Conservation (phyloP, 2,113 vertebrate species). For the Sialia sialis region DNA sequence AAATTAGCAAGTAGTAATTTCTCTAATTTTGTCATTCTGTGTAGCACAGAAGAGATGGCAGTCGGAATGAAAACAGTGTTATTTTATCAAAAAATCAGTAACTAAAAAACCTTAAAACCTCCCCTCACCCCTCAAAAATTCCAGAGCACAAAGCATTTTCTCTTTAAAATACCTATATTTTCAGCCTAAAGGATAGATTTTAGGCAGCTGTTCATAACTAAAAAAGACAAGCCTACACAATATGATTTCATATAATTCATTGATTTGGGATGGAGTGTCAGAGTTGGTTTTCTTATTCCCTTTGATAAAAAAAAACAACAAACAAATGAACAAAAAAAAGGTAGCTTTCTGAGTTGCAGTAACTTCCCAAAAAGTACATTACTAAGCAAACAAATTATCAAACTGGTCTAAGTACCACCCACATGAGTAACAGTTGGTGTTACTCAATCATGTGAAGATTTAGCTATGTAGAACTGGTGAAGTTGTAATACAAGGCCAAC, state of each 20-base stretch:
- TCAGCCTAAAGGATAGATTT: background rate
- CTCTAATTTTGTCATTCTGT: background rate
- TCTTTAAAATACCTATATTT: background rate
- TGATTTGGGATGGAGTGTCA: background rate
- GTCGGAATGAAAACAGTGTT: background rate
- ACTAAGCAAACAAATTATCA: background rate
- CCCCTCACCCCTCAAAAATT: accelerated
- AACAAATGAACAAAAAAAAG: too few relatives aligned
- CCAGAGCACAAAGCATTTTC: background rate
- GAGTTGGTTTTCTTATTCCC: background rate
- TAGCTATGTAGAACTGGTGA: background rate
- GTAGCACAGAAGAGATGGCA: background rate
- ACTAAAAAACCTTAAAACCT: background rate
- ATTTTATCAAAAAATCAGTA: background rate
- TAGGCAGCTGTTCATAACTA: background rate
- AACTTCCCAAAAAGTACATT: background rate
- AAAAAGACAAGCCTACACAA: background rate
- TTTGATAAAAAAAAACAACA: background rate
- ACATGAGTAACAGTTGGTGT: background rate
- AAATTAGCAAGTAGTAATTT: background rate
- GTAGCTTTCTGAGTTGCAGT: accelerated
- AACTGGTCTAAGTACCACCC: background rate
- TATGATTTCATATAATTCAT: background rate
- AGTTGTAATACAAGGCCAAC: background rate
- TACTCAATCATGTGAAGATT: background rate